phyloP scores from a whole-genome alignment of 2,797 vertebrate genomes.

The Gambelia wislizenii region DNA sequence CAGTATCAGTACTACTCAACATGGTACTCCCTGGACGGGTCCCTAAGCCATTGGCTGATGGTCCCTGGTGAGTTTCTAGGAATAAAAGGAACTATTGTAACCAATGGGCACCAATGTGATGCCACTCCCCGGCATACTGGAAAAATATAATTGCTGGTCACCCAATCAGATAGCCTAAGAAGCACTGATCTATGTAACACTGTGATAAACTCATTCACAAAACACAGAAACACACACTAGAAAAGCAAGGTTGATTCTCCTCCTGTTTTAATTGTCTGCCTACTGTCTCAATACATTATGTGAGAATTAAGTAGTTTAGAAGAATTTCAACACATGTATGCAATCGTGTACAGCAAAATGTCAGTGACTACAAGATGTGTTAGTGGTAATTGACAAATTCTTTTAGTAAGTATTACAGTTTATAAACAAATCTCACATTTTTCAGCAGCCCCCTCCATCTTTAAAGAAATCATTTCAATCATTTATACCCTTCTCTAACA shows the following conservation, averaged over 20 bases:
- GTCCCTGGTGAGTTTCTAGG: too few relatives aligned
- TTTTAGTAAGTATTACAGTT: constrained; percentile 66
- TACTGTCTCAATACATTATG: constrained; percentile 61
- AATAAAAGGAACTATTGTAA: too few relatives aligned
- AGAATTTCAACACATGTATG: constrained; percentile 44
- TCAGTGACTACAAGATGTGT: constrained; percentile 22
- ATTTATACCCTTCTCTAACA: constrained; percentile 80
- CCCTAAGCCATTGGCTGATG: too few relatives aligned
- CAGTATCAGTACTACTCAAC: constrained; percentile 55
- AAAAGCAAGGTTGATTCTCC: constrained; percentile 43
- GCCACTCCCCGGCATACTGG: too few relatives aligned
- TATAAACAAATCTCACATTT: constrained; percentile 77
- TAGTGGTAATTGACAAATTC: constrained; percentile 53
- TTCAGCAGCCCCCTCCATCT: constrained; percentile 46
- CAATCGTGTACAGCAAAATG: constrained; percentile 58
- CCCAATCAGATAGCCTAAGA: too few relatives aligned
- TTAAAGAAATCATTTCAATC: constrained; percentile 83
- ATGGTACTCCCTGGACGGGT: too few relatives aligned
- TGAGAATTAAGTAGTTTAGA: constrained; percentile 52
- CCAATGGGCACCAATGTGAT: too few relatives aligned
- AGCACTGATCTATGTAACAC: background rate
- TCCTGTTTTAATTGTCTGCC: constrained; percentile 36
- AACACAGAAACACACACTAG: constrained; percentile 26
- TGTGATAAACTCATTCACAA: background rate
- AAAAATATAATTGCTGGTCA: too few relatives aligned